Evolutionary conservation across 2,888 invertebrate species (phyloP), one percentile per base, ranked within the genome.

Genomic region (Choreutis nemorana): DNA sequence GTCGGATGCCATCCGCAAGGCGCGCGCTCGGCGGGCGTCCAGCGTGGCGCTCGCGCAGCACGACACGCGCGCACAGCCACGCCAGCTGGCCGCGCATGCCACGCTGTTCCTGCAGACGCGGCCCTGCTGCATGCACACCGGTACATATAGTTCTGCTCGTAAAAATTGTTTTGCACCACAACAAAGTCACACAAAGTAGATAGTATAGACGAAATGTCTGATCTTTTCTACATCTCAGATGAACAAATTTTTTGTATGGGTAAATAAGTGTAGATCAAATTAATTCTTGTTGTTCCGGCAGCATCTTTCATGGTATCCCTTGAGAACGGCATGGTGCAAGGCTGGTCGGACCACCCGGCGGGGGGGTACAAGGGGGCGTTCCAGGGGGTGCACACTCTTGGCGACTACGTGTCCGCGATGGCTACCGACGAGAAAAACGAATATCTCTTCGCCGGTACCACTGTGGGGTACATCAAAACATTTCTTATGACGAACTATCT

Each of bases 261-360:
- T 18, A 5, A 18, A 18, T 8, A 18, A 18, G 5, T 18, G 8
- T 18, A 6, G 8, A 18, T 16, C n/a, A n/a, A 6, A 8, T 18
- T 4, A 3, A n/a, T 13, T 28, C 14, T 18, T 13, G 2, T 29
- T 4, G 11, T 34, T 33, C 26, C 55, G n/a, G n/a, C n/a, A 70
- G 92, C 89, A 6, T 86, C 87, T 1, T 63, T 93, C 7, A 58
- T 91, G 29, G 80, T 91, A 1, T 81, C 89, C 0, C 62, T 92
- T 36, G 89, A 89, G 50, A 89, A 88, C 40, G 93, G 93, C 1
- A 71, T 81, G 32, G 77, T 91, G 35, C 89, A 93, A 67, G 82
- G 87, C 12, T 94, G 92, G 89, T 91, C 91, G 10, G 88, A 91
- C 57, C 89, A 91, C 59, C 81, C 86, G 21, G 82, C 81, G 7